phyloP scores from a whole-genome alignment of 2,113 vertebrate genomes.

The Psilopogon haemacephalus region DNA sequence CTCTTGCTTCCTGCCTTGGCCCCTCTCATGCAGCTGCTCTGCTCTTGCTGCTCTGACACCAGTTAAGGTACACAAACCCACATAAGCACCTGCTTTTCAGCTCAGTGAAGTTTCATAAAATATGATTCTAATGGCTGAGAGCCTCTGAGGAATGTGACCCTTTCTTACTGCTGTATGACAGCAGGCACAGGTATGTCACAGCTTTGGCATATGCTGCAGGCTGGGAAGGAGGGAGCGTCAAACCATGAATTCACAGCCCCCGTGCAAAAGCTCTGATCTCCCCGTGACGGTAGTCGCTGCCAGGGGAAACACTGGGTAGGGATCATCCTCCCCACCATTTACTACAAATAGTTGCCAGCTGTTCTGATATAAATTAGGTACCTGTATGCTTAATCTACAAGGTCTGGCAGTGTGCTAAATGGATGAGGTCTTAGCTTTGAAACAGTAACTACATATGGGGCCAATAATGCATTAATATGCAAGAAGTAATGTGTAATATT shows the following conservation, averaged over 20 bases:
- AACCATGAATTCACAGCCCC: background rate
- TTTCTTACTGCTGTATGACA: background rate
- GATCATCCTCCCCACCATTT: background rate
- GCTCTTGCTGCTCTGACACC: background rate
- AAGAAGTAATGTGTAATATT: background rate
- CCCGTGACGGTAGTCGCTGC: background rate
- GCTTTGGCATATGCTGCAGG: background rate
- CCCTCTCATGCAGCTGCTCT: background rate
- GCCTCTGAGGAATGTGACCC: accelerated
- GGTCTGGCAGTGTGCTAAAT: background rate
- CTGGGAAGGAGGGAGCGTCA: background rate
- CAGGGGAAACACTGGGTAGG: accelerated
- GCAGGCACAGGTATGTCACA: background rate
- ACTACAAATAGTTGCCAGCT: background rate
- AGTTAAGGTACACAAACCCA: background rate
- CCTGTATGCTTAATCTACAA: accelerated
- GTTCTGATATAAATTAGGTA: background rate
- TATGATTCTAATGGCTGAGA: background rate
- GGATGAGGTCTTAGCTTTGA: background rate
- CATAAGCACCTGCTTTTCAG: background rate
- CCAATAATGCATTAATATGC: background rate
- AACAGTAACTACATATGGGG: background rate
- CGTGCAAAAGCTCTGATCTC: background rate
- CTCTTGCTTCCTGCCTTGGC: background rate
- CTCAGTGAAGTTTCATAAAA: background rate